Evolutionary conservation across 2,888 invertebrate genomes (phyloP), one percentile per base, ranked within the genome.

Genomic region (Rutpela maculata): DNA sequence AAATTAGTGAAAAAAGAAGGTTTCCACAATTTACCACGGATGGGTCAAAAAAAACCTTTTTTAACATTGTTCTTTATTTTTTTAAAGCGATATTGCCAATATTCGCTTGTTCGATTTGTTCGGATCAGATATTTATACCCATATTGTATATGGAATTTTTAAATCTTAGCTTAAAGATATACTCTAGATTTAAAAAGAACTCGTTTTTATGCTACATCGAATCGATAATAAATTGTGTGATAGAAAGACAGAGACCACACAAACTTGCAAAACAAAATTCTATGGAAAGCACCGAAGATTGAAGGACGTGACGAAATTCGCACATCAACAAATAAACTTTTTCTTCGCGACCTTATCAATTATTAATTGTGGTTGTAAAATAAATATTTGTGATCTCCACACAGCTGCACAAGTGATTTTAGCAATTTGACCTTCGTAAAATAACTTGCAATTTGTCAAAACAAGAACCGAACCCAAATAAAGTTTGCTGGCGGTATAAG

Each of bases 361-460:
- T n/a, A 50, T 50, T 50, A 22, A 60, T 26, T 22, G 6, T 60
- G 12, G 43, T n/a, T 22, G 1, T 18, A 43, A 43, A 65, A 43
- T 17, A 65, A 65, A 65, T 50, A 65, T 65, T 65, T 65, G 22
- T 43, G 15, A 43, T 22, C 0, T n/a, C 9, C 43, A 43, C n/a
- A 43, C 65, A 65, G n/a, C n/a, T 65, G 11, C 9, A 0, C 5
- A 18, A 65, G 65, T 65, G 12, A 18, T 65, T 43, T 65, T 38
- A 65, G 5, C 18, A 43, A 18, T 65, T 65, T 17, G 43, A 19
- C 43, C 43, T 65, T 38, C 11, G 12, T 43, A n/a, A 43, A 43
- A 38, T 65, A 65, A 43, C 65, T 17, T 18, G 19, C 19, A 18
- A 65, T 65, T 17, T 18, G 65, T 65, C 43, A 50, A 65, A 43